phyloP scores from a whole-genome alignment of 1,140 invertebrate genomes.

The Aricia agestis region DNA sequence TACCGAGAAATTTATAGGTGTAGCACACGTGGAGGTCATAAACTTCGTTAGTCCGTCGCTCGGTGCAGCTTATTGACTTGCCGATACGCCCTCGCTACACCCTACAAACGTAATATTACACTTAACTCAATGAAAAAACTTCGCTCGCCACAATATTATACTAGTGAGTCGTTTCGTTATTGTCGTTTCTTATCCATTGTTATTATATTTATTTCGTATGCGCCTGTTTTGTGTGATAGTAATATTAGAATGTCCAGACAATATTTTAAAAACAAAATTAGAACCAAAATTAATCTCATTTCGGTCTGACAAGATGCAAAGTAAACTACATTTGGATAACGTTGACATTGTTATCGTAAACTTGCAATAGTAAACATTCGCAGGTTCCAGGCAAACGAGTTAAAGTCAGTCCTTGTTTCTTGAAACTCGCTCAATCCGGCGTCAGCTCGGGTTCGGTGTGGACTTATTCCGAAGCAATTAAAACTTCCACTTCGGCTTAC shows the following conservation, averaged over 20 bases:
- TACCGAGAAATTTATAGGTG: constrained; percentile 52
- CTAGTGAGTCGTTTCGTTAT: too few relatives aligned
- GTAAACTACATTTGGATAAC: background rate
- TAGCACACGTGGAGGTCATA: constrained; percentile 45
- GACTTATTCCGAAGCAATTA: constrained; percentile 66
- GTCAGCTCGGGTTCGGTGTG: constrained; percentile 42
- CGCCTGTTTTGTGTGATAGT: too few relatives aligned
- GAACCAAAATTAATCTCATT: too few relatives aligned
- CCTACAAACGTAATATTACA: background rate
- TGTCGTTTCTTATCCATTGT: too few relatives aligned
- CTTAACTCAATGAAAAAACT: constrained; percentile 3
- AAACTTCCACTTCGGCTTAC: constrained; percentile 51
- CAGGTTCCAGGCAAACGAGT: constrained; percentile 37
- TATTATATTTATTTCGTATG: too few relatives aligned
- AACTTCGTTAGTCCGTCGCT: constrained; percentile 41
- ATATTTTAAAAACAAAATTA: too few relatives aligned
- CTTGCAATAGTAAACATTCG: constrained; percentile 23
- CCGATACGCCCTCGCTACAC: constrained; percentile 17
- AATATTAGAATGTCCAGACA: too few relatives aligned
- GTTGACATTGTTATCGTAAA: constrained; percentile 4
- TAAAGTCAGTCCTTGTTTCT: constrained; percentile 27
- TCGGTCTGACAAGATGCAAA: background rate
- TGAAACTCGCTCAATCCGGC: constrained; percentile 31
- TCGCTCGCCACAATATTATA: background rate
- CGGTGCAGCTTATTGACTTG: constrained; percentile 39